A percentile compares a stretch with the other conserved stretches of the same genome.
These are phyloP conservation scores for Hoplostethus atlanticus DNA, from an alignment of 2,797 vertebrate species.

Conservation along the genomic window DNA sequence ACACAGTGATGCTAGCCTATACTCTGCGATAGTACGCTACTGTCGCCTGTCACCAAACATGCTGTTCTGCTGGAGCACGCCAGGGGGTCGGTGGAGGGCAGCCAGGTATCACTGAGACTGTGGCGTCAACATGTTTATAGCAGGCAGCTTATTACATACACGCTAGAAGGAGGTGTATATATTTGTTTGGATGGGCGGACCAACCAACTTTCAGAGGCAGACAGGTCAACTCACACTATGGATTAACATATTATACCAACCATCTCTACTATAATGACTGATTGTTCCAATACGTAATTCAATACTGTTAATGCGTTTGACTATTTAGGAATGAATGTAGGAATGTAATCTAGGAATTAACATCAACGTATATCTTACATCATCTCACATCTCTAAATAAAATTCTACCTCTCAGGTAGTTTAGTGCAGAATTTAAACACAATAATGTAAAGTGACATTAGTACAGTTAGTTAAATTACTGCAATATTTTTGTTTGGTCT, in stretches of 20 bases:
- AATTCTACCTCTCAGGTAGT: no score
- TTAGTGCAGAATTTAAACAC: no score
- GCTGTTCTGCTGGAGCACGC: slow-evolving; percentile 50
- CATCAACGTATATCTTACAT: no score
- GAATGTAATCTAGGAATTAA: no score
- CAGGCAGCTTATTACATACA: slow-evolving; percentile 47
- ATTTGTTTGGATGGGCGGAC: slow-evolving; percentile 10
- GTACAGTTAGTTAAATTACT: no score
- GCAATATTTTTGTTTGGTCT: background rate
- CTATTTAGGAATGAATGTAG: background rate
- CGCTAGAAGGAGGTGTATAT: slow-evolving; percentile 59
- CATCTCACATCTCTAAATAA: no score
- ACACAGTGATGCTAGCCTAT: slow-evolving; percentile 64
- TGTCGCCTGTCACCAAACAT: slow-evolving; percentile 53
- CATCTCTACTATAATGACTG: no score
- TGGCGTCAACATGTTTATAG: slow-evolving; percentile 66
- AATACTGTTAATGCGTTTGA: no score
- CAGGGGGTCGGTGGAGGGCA: slow-evolving; percentile 43
- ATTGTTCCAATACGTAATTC: background rate
- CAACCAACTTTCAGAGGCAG: background rate
- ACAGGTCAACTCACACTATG: slow-evolving; percentile 8
- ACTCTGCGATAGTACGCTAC: slow-evolving; percentile 36
- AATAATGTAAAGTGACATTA: no score
- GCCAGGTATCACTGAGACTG: slow-evolving; percentile 57
- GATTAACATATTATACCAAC: no score